Conservation (phyloP, 2,888 invertebrate genomes). For the Brachylomia viminalis region DNA sequence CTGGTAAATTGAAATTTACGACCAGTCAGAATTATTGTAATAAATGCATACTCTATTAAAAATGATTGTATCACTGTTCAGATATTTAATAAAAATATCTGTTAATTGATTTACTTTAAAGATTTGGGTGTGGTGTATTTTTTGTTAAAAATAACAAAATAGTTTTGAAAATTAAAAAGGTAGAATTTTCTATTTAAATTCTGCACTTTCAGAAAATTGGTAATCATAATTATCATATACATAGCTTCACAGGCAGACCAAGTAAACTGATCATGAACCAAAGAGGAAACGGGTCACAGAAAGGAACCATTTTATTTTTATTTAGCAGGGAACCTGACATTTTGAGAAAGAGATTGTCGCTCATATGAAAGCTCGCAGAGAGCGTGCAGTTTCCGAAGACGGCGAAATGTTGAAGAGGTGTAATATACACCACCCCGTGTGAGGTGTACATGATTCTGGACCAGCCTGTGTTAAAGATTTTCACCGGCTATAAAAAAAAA, state of each 20-base stretch:
- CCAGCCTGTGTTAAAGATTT: too few relatives aligned
- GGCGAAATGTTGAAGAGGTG: not conserved
- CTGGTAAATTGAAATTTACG: constrained; percentile 64
- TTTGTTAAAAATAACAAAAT: not conserved
- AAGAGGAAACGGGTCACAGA: not conserved
- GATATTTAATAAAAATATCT: constrained; percentile 4
- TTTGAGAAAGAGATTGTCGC: not conserved
- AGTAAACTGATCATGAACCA: not conserved
- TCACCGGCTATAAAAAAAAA: too few relatives aligned
- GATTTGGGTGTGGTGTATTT: constrained; percentile 3
- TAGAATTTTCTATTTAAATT: not conserved
- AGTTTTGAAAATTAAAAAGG: not conserved
- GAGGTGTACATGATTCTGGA: too few relatives aligned
- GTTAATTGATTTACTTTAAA: constrained; percentile 33
- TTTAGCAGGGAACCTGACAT: not conserved
- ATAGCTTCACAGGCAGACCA: not conserved
- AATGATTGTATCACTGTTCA: constrained; percentile 33
- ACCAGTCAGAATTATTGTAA: constrained; percentile 40
- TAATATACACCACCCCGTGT: too few relatives aligned
- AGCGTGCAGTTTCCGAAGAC: not conserved
- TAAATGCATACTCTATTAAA: constrained; percentile 43
- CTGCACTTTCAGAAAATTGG: not conserved
- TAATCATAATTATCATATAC: not conserved
- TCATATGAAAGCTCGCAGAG: not conserved
- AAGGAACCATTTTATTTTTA: not conserved